A percentile compares a stretch with the other conserved stretches of the same genome.
phyloP scores from a whole-genome alignment of 2,113 vertebrate genomes.

The Origma solitaria region DNA sequence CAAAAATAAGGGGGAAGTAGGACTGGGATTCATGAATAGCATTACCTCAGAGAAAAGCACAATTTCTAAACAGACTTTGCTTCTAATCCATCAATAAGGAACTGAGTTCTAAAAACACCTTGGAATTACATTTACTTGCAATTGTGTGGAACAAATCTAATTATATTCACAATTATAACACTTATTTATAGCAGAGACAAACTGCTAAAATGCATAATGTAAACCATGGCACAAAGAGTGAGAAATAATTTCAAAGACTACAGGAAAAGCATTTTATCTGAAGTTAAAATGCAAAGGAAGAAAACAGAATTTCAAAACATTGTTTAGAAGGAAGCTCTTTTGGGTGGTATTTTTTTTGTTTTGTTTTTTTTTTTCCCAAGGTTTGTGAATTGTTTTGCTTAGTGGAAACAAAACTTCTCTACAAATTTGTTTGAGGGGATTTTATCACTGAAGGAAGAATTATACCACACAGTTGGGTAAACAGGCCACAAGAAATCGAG shows the following conservation, averaged over 20 bases:
- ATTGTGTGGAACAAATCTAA: slow-evolving; percentile 52
- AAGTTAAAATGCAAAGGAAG: neutral
- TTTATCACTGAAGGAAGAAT: neutral
- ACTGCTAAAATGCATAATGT: slow-evolving; percentile 25
- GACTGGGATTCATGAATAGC: neutral
- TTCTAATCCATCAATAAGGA: slow-evolving; percentile 33
- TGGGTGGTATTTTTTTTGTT: too few species aligned
- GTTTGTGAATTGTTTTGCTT: neutral
- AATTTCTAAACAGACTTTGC: neutral
- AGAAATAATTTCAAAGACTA: neutral
- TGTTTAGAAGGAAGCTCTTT: neutral
- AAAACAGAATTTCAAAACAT: neutral
- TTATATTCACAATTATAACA: slow-evolving; percentile 54
- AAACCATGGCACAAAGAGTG: neutral
- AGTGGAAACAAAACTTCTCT: neutral
- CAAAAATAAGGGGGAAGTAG: neutral
- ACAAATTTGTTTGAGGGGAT: neutral
- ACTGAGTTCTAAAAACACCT: slow-evolving; percentile 7
- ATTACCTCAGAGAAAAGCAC: slow-evolving; percentile 13
- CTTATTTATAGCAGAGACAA: slow-evolving; percentile 45
- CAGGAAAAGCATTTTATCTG: neutral
- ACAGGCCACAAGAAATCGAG: neutral
- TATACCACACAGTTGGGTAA: neutral
- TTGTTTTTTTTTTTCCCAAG: too few species aligned
- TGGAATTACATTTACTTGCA: slow-evolving; percentile 13